A percentile compares a stretch with the other conserved stretches of the same genome.
Evolutionary conservation across 2,797 vertebrate species (phyloP).

Genomic region (Ctenosaura bakeri): DNA sequence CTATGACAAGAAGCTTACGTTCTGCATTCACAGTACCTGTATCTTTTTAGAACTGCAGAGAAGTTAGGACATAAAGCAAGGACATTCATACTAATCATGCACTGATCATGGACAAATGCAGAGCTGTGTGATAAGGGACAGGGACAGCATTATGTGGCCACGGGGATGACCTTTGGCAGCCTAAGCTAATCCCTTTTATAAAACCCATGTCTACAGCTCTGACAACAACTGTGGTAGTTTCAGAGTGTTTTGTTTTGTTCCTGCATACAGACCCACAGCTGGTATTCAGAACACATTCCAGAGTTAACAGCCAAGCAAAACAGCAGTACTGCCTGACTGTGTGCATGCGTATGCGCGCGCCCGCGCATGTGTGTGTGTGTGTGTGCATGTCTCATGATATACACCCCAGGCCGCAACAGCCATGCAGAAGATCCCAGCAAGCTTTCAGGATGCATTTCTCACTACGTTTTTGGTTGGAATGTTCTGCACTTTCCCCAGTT

Average conservation of each 20-base stretch:
- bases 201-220: neutral
- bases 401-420: neutral
- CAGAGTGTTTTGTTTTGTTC: neutral
- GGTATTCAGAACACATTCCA: conserved; percentile 33
- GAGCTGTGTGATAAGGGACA: fast-evolving
- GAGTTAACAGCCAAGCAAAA: conserved; percentile 39
- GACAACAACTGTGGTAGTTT: conserved; percentile 37
- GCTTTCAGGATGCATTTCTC: neutral
- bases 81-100: conserved; percentile 28
- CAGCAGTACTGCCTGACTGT: neutral
- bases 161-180: neutral
- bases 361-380: too few relatives aligned
- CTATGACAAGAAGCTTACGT: too few relatives aligned
- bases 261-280: neutral
- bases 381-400: too few relatives aligned
- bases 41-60: conserved; percentile 49
- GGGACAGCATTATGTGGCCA: fast-evolving
- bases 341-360: too few relatives aligned
- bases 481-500: neutral
- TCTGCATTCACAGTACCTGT: too few relatives aligned
- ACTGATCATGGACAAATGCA: neutral
- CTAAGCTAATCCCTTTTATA: conserved; percentile 42
- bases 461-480: neutral
- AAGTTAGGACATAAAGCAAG: conserved; percentile 30
- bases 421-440: neutral